phyloP scores from a whole-genome alignment of 1,140 invertebrate species.

The Capitella teleta region DNA sequence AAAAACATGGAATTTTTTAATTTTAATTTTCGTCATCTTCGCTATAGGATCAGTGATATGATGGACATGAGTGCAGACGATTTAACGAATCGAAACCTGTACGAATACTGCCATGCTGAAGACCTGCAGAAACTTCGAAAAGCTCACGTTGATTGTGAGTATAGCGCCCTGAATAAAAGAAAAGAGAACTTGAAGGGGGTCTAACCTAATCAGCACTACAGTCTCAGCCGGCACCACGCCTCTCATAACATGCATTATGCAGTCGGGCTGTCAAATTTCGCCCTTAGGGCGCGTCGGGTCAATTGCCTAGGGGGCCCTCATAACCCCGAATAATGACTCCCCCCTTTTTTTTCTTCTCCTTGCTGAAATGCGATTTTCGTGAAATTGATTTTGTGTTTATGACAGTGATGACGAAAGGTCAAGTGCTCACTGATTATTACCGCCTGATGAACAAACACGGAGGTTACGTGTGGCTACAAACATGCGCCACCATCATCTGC shows the following conservation, averaged over 20 bases:
- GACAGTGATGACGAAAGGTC: constrained; percentile 89
- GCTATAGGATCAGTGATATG: constrained; percentile 72
- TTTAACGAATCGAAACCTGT: constrained; percentile 82
- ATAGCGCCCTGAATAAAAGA: background rate
- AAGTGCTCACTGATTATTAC: constrained; percentile 91
- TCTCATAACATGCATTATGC: too few species aligned
- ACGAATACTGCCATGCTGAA: constrained; percentile 86
- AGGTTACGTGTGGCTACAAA: constrained; percentile 91
- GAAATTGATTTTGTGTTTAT: constrained; percentile 1
- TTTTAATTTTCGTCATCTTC: background rate
- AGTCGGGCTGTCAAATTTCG: too few species aligned
- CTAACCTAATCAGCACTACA: too few species aligned
- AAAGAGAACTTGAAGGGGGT: too few species aligned
- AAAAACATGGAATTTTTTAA: background rate
- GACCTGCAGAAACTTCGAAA: constrained; percentile 85
- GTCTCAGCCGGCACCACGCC: too few species aligned
- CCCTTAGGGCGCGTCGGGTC: too few species aligned
- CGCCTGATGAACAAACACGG: constrained; percentile 89
- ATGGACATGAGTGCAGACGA: constrained; percentile 88
- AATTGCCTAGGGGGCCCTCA: too few species aligned
- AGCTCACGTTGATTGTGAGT: constrained; percentile 86
- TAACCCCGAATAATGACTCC: background rate
- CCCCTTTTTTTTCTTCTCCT: background rate
- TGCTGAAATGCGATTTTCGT: background rate
- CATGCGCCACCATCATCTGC: constrained; percentile 90